Base-by-base conservation (phyloP, 2,113 vertebrate species). In the Mormyrus iriodes region DNA sequence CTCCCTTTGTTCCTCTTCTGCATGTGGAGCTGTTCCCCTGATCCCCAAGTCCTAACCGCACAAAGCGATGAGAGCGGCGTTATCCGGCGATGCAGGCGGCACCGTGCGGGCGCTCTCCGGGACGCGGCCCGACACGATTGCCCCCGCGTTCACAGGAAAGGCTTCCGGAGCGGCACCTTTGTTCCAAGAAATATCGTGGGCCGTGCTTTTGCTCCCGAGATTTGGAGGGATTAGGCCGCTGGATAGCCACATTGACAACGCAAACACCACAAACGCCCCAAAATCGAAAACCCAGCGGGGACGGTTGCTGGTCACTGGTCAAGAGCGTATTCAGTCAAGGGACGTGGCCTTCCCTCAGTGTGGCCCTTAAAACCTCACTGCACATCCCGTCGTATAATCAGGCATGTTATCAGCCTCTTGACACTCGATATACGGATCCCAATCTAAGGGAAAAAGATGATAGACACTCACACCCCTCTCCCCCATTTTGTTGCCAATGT, bases 1-100 rank as follows among this genome's bases (percentile, higher is more conserved):
- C 58, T 86, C 48, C 53, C 46, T 89, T 51, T 89, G 82, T 86
- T 86, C 49, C 42, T 24, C 52, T 48, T 4, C 52, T 69, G 76
- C 53, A 6, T 31, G 19, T 21, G 35, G 1, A 55, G 49, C 85
- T 39, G 13, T 53, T 53, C 85, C 85, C 51, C 49, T n/a, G 7
- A 35, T 53, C 76, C 82, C 53, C 42, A 6, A 17, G 39, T 58
- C 31, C 42, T 19, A 73, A 52, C 35, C 24, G 35, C 49, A 52
- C 65, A 87, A 79, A 53, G 88, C 48, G n/a, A 53, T 15, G 48
- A 21, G 51, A 53, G n/a, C 17, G 4, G 27, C 9, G 44, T 52
- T n/a, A 58, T 46, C 86, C 86, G 3, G 44, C 61, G 24, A 48
- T 0, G 3, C 58, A 82, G 15, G 27, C 61, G 12, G n/a, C 17